Evolutionary conservation across 1,140 invertebrate genomes (phyloP), one percentile per base, ranked within the genome.

Genomic region (Scaptomyza hsui): DNA sequence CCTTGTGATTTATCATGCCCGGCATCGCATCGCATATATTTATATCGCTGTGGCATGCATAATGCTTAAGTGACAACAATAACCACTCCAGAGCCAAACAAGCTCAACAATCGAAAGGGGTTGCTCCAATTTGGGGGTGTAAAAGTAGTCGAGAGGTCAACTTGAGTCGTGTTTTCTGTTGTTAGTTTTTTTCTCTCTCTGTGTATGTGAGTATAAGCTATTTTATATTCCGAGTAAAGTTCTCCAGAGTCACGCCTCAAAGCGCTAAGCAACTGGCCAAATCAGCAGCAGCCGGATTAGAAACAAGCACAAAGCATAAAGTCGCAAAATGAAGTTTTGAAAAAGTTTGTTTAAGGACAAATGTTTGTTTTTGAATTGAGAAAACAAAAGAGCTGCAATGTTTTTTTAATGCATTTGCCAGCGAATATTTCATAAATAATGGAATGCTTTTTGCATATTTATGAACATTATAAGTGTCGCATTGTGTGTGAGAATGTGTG

Each of bases 51-150:
- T 39, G 42, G 26, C 19, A 57, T 60, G 70, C 64, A 73, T 76
- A 68, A 75, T 75, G 70, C 51, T 57, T 67, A 41, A 39, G 56
- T 70, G 81, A 86, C 81, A 85, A 85, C 81, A 86, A 86, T 80
- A 86, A 77, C 69, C 81, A 86, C 81, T 85, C 45, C 69, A 81
- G 69, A 59, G 68, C 42, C 62, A 80, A 70, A 57, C 59, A 73
- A 76, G 67, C 15, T 51, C 64, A 52, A 47, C 32, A 72, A 72
- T 57, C 61, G 51, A 47, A 64, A 24, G 19, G 13, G 15, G 9
- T n/a, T n/a, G 47, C n/a, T 13, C 6, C 13, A n/a, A 19, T 44
- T 21, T 15, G 21, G 18, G 42, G 18, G 42, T 15, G 47, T 19
- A 64, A 37, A 18, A 41, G 32, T 67, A 41, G 26, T 48, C 26